Percentiles rank a stretch among this genome's conserved stretches.
These are phyloP conservation scores for Hemiprocne comata DNA, from an alignment of 2,113 vertebrate genomes.

Conservation along the genomic window DNA sequence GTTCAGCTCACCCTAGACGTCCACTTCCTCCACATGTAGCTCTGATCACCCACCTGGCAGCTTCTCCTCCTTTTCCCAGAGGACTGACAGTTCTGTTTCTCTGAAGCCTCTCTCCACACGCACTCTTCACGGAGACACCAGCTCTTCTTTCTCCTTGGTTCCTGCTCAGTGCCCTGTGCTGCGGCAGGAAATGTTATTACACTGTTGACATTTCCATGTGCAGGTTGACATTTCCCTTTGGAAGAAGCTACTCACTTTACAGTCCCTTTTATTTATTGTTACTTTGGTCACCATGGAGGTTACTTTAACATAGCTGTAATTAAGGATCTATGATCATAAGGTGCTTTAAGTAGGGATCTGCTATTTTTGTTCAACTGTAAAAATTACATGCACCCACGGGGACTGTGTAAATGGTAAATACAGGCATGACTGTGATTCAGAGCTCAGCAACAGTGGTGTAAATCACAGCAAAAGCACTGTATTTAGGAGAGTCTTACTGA, in stretches of 20 bases:
- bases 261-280: slow-evolving; percentile 57
- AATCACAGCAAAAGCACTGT: slow-evolving; percentile 6
- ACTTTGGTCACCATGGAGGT: not conserved
- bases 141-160: not conserved
- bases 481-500: not conserved
- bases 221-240: slow-evolving; percentile 62
- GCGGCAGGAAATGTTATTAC: not conserved
- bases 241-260: slow-evolving; percentile 32
- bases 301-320: slow-evolving; percentile 54
- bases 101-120: not conserved
- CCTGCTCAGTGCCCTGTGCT: not conserved
- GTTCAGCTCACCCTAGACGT: not conserved
- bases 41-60: not conserved
- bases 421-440: not conserved
- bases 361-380: slow-evolving; percentile 53
- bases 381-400: slow-evolving; percentile 20
- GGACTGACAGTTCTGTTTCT: not conserved
- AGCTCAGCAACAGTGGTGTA: not conserved
- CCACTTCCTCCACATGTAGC: not conserved
- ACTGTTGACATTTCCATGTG: slow-evolving; percentile 52
- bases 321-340: slow-evolving; percentile 50
- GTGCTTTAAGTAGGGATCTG: slow-evolving; percentile 16
- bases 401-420: slow-evolving; percentile 38
- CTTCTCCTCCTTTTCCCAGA: not conserved
- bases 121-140: not conserved